These are phyloP conservation scores for Lytechinus pictus DNA, from an alignment of 35 echinoderm and acorn worm genomes.

Conservation along the genomic window DNA sequence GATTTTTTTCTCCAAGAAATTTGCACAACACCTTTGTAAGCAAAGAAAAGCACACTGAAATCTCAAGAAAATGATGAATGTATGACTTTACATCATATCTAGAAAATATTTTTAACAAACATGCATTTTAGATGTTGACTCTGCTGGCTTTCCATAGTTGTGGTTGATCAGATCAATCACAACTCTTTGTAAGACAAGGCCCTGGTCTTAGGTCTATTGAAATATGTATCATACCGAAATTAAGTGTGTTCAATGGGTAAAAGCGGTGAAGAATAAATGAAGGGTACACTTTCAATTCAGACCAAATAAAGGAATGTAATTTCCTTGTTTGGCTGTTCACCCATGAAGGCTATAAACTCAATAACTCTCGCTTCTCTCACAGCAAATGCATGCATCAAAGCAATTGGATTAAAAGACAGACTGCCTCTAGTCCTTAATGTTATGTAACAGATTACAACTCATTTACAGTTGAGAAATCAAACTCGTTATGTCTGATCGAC, in stretches of 20 bases:
- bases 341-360: not conserved
- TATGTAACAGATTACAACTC: not conserved
- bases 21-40: too few relatives aligned
- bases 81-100: too few relatives aligned
- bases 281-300: not conserved
- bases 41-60: too few relatives aligned
- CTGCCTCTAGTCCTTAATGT: not conserved
- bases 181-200: too few relatives aligned
- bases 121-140: too few relatives aligned
- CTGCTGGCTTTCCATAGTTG: too few relatives aligned
- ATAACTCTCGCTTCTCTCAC: not conserved
- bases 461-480: not conserved
- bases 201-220: too few relatives aligned
- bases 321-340: not conserved
- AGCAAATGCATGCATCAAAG: not conserved
- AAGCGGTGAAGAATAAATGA: not conserved
- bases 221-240: too few relatives aligned
- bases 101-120: too few relatives aligned
- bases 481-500: not conserved
- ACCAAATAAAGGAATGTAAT: not conserved
- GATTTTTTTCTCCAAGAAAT: too few relatives aligned
- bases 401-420: constrained; percentile 3
- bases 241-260: not conserved
- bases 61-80: too few relatives aligned
- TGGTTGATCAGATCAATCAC: too few relatives aligned